Evolutionary conservation across 2,888 invertebrate genomes (phyloP), one percentile per base, ranked within the genome.

Genomic region (Melieria omissa): DNA sequence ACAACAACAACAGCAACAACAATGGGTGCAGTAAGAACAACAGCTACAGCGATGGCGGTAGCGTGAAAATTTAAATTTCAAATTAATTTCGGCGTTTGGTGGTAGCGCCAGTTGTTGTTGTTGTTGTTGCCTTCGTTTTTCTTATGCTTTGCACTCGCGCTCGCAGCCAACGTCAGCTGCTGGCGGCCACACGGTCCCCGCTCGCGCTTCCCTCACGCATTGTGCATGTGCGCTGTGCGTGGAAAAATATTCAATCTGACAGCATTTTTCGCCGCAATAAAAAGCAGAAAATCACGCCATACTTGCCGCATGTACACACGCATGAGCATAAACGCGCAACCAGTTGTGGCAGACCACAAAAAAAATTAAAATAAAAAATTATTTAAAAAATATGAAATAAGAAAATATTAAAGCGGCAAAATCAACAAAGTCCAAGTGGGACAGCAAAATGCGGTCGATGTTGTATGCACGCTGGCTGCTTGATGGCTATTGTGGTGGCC

Each of bases 1-100:
- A 29, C 29, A 29, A 29, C 29, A 1, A 29, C 1, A 29, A 29
- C 29, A 29, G 29, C 29, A 29, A 29, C 29, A 29, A 29, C 29
- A 29, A 29, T 29, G 29, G 29, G 29, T 3, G 29, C 29, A 29
- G 29, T 29, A 29, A 29, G 29, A 29, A 29, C 29, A 29, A 29
- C 29, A 29, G 29, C 29, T 29, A 29, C 29, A 29, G 29, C 29
- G 62, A n/a, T 9, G 4, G n/a, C 49, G 42, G 8, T 49, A 44
- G 5, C 44, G 47, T 41, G 42, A 67, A 65, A 65, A 71, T 71
- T 71, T 71, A 71, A 65, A 71, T 71, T 71, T 65, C 61, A 65
- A 71, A 71, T 71, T 71, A 71, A 71, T 71, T 71, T 71, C 61
- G 49, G 41, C 14, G 16, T 55, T 29, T 44, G 41, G 42, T 47